These are phyloP conservation scores for Phalera bucephala DNA, from an alignment of 2,888 invertebrate genomes.

Conservation along the genomic window DNA sequence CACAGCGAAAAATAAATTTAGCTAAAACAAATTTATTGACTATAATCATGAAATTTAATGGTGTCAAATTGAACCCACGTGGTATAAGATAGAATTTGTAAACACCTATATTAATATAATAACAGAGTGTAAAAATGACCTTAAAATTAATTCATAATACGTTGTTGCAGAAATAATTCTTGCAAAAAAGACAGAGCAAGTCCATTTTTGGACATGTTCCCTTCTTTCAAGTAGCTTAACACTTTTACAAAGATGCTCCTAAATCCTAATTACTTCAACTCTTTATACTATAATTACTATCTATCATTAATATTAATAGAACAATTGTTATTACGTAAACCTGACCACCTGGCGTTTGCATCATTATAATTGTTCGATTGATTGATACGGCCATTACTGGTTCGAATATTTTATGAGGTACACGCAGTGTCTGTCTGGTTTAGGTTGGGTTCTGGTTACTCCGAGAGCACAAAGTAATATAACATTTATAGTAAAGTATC, in stretches of 20 bases:
- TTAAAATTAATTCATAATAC: too few relatives aligned
- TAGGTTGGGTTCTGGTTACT: slow-evolving; percentile 5
- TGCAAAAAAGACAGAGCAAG: too few relatives aligned
- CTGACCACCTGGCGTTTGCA: slow-evolving; percentile 63
- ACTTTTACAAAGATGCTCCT: neutral
- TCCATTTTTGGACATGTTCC: neutral
- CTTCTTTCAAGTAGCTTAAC: neutral
- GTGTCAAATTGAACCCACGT: too few relatives aligned
- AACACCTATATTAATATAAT: too few relatives aligned
- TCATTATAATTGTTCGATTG: slow-evolving; percentile 56
- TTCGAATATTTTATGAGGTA: slow-evolving; percentile 34
- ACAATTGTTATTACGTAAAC: slow-evolving; percentile 56
- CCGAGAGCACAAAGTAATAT: slow-evolving; percentile 2
- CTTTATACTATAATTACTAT: slow-evolving; percentile 17
- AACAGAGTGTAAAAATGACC: too few relatives aligned
- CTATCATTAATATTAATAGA: slow-evolving; percentile 50
- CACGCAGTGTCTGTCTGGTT: slow-evolving; percentile 20
- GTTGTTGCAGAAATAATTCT: too few relatives aligned
- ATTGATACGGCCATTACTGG: slow-evolving; percentile 54
- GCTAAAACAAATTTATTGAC: too few relatives aligned
- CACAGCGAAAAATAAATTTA: too few relatives aligned
- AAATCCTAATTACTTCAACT: neutral
- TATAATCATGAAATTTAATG: too few relatives aligned
- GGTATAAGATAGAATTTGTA: too few relatives aligned
- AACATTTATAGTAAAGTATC: slow-evolving; percentile 8